Evolutionary conservation across 2,113 vertebrate species (phyloP).

Genomic region (Cyanistes caeruleus): DNA sequence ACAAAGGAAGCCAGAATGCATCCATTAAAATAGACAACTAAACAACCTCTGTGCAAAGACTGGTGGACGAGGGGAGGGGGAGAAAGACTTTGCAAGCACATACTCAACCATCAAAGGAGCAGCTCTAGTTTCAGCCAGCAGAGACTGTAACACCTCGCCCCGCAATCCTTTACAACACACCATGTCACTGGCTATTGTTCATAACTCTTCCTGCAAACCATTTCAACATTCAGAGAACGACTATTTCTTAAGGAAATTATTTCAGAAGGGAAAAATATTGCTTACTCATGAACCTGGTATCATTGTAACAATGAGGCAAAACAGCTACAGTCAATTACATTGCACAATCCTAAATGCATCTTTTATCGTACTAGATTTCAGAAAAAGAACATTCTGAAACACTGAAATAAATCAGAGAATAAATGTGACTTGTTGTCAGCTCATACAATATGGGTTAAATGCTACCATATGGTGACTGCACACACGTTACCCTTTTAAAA

Average conservation of each 20-base stretch:
- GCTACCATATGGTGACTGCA: slow-evolving; percentile 61
- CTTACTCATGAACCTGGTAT: slow-evolving; percentile 14
- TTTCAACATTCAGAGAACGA: not conserved
- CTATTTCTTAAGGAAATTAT: slow-evolving; percentile 22
- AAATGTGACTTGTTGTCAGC: slow-evolving; percentile 39
- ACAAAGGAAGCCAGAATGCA: not conserved
- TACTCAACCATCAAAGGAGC: slow-evolving; percentile 34
- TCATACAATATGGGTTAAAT: slow-evolving; percentile 64
- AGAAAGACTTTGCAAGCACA: not conserved
- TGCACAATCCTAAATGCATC: slow-evolving; percentile 11
- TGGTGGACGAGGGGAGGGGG: fast-evolving
- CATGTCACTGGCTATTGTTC: slow-evolving; percentile 24
- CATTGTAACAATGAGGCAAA: not conserved
- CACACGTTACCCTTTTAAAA: slow-evolving; percentile 42
- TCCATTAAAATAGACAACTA: not conserved
- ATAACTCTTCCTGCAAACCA: slow-evolving; percentile 16
- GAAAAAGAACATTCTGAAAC: slow-evolving; percentile 64
- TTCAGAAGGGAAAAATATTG: not conserved
- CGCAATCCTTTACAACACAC: not conserved
- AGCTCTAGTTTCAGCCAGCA: slow-evolving; percentile 60
- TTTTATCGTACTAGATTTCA: slow-evolving; percentile 21
- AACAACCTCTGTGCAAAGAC: not conserved
- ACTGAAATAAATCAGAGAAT: slow-evolving; percentile 63
- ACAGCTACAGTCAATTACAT: slow-evolving; percentile 9
- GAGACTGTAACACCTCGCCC: slow-evolving; percentile 43